These are phyloP conservation scores for Micromys minutus DNA, from an alignment of 2,113 vertebrate species.

Conservation along the genomic window DNA sequence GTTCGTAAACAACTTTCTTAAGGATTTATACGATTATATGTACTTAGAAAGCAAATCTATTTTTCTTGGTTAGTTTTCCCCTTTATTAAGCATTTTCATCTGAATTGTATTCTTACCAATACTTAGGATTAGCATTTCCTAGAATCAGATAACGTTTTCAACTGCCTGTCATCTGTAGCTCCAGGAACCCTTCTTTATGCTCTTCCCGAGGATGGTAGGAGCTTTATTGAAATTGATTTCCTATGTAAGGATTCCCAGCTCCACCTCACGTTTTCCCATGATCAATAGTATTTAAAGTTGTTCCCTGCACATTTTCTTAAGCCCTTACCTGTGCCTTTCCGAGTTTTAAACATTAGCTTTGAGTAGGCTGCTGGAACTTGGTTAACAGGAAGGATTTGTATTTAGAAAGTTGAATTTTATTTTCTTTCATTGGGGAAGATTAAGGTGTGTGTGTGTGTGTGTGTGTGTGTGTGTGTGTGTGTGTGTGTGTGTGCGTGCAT, in stretches of 20 bases:
- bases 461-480: no score
- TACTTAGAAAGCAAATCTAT: slow-evolving; percentile 9
- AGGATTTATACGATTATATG: neutral
- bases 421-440: neutral
- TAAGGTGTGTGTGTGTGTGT: no score
- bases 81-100: slow-evolving; percentile 8
- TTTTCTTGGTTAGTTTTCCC: slow-evolving; percentile 49
- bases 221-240: slow-evolving; percentile 18
- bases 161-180: neutral
- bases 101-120: neutral
- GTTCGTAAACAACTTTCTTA: neutral
- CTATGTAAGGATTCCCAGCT: neutral
- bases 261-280: neutral
- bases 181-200: neutral
- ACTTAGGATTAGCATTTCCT: neutral
- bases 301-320: slow-evolving; percentile 37
- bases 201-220: neutral
- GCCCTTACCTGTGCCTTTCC: neutral
- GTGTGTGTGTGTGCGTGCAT: no score
- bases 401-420: slow-evolving; percentile 17
- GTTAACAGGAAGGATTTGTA: slow-evolving; percentile 54
- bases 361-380: slow-evolving; percentile 6
- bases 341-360: slow-evolving; percentile 39
- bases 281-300: slow-evolving; percentile 4
- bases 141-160: slow-evolving; percentile 11